Percentiles rank a stretch among this genome's conserved stretches.
Evolutionary conservation across 1,140 invertebrate species (phyloP).

Genomic region (Bombus cullumanus): DNA sequence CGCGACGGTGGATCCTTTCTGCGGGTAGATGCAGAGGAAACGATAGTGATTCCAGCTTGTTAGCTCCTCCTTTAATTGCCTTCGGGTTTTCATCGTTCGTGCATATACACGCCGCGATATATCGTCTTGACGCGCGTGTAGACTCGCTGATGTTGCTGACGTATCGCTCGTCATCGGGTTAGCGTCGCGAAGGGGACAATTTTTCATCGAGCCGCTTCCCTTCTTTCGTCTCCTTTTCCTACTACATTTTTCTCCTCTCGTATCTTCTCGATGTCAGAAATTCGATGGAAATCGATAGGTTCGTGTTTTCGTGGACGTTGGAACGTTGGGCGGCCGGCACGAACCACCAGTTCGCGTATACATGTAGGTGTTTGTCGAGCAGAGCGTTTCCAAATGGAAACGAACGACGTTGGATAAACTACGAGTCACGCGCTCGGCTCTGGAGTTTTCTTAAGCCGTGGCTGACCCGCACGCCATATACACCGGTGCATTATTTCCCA

Average conservation of each 20-base stretch:
- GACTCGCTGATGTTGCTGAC: slow-evolving; percentile 5
- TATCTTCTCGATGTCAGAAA: too few species aligned
- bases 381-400: background rate
- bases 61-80: slow-evolving; percentile 79
- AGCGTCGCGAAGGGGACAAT: slow-evolving; percentile 21
- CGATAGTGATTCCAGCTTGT: slow-evolving; percentile 79
- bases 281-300: slow-evolving; percentile 8
- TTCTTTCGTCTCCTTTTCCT: background rate
- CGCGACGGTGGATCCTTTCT: slow-evolving; percentile 74
- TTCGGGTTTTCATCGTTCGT: slow-evolving; percentile 76
- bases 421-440: slow-evolving; percentile 30
- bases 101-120: slow-evolving; percentile 66
- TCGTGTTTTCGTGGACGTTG: background rate
- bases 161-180: slow-evolving; percentile 24
- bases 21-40: slow-evolving; percentile 79
- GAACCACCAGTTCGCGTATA: background rate
- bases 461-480: slow-evolving; percentile 42
- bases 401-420: slow-evolving; percentile 38
- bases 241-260: background rate
- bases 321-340: background rate
- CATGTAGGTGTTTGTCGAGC: background rate
- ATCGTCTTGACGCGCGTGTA: slow-evolving; percentile 68
- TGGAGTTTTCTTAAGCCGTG: slow-evolving; percentile 31
- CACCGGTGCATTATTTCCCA: slow-evolving; percentile 76
- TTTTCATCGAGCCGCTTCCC: background rate